phyloP scores from a whole-genome alignment of 2,888 invertebrate species.

The Meloe dianella region DNA sequence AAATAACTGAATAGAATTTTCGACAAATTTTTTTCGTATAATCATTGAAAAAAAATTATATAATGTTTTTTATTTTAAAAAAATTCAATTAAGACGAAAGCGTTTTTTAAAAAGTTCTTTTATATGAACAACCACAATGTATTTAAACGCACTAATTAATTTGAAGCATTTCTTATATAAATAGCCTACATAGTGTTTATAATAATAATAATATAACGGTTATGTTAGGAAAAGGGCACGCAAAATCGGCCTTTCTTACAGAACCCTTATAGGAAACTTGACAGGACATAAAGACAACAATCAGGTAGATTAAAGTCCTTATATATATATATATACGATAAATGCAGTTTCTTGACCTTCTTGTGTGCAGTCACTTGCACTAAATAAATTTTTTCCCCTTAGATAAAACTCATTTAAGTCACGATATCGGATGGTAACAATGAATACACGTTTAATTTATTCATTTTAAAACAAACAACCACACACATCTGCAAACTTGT shows the following conservation, averaged over 20 bases:
- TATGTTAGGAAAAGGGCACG: neutral
- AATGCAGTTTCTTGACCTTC: constrained; percentile 43
- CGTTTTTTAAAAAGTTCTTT: neutral
- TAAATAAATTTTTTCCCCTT: constrained; percentile 30
- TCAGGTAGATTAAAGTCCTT: neutral
- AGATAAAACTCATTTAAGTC: constrained; percentile 31
- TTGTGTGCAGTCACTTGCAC: constrained; percentile 42
- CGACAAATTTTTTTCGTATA: neutral
- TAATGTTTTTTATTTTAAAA: neutral
- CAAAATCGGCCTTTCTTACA: neutral
- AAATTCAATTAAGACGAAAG: neutral
- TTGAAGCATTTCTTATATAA: neutral
- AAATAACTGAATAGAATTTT: neutral
- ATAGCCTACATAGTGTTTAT: neutral
- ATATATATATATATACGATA: constrained; percentile 22
- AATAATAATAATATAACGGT: neutral
- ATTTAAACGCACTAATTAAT: constrained; percentile 5
- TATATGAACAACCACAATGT: neutral
- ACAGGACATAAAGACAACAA: neutral
- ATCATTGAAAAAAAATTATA: neutral
- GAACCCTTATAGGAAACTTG: neutral
- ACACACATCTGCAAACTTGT: neutral
- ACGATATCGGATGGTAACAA: too few species aligned
- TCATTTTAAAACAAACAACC: neutral
- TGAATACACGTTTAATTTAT: neutral